Evolutionary conservation across 2,797 vertebrate genomes (phyloP).

Genomic region (Glyptemys insculpta): DNA sequence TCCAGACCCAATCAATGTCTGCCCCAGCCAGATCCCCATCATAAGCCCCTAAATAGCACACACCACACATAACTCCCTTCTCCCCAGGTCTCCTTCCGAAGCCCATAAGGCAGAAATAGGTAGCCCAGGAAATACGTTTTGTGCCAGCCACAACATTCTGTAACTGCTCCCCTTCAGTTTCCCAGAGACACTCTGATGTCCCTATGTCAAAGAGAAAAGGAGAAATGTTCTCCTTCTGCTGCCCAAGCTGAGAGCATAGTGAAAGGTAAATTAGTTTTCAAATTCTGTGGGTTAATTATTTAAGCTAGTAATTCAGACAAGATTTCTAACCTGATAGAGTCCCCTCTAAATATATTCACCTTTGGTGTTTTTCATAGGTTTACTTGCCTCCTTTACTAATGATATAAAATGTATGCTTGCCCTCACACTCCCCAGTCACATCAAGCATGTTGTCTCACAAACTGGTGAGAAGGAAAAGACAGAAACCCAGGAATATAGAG

Average conservation of each 20-base stretch:
- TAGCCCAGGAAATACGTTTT: neutral
- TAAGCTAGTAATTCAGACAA: accelerated
- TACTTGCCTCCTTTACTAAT: neutral
- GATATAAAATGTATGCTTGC: neutral
- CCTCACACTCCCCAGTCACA: neutral
- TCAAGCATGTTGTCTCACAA: neutral
- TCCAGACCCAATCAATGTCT: neutral
- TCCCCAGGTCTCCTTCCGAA: neutral
- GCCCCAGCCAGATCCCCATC: neutral
- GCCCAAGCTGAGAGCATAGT: neutral
- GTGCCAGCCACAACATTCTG: neutral
- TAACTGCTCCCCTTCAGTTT: neutral
- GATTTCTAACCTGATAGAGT: neutral
- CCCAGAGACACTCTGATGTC: neutral
- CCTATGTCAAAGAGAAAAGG: neutral
- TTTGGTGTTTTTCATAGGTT: neutral
- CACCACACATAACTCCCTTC: neutral
- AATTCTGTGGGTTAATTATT: accelerated
- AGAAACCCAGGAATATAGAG: neutral
- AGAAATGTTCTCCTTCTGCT: neutral
- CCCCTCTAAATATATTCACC: neutral
- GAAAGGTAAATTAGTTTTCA: neutral
- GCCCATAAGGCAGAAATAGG: neutral
- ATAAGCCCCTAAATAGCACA: neutral
- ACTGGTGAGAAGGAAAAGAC: neutral